Evolutionary conservation across 2,888 invertebrate species (phyloP).

Genomic region (Thysanoteuthis rhombus): DNA sequence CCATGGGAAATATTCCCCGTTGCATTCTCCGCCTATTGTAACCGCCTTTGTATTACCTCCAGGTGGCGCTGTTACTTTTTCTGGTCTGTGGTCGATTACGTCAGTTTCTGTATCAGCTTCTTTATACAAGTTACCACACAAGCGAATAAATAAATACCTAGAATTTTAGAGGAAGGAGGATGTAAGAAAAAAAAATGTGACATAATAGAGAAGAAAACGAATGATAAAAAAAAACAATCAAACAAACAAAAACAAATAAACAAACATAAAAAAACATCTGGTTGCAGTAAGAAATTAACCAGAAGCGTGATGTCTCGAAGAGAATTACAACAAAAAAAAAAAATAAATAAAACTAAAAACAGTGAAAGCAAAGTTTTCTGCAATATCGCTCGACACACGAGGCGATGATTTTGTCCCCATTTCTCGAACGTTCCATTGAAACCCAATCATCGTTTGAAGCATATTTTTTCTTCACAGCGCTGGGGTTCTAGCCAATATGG

Average conservation of each 20-base stretch:
- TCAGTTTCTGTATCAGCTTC: background rate
- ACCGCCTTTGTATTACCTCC: background rate
- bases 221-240: too few species aligned
- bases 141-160: background rate
- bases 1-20: background rate
- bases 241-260: too few species aligned
- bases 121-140: background rate
- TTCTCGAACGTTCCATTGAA: too few species aligned
- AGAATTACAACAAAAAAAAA: background rate
- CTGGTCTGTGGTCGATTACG: background rate
- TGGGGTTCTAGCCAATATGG: too few species aligned
- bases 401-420: too few species aligned
- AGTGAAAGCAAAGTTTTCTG: too few species aligned
- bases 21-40: background rate
- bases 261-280: background rate
- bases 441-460: too few species aligned
- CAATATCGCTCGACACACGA: too few species aligned
- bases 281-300: background rate
- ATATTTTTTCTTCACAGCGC: too few species aligned
- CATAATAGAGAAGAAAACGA: background rate
- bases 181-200: too few species aligned
- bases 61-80: background rate
- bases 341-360: too few species aligned
- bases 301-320: background rate
- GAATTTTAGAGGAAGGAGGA: background rate